Conservation (phyloP, 2,888 invertebrate species). For the Andrena marginata region DNA sequence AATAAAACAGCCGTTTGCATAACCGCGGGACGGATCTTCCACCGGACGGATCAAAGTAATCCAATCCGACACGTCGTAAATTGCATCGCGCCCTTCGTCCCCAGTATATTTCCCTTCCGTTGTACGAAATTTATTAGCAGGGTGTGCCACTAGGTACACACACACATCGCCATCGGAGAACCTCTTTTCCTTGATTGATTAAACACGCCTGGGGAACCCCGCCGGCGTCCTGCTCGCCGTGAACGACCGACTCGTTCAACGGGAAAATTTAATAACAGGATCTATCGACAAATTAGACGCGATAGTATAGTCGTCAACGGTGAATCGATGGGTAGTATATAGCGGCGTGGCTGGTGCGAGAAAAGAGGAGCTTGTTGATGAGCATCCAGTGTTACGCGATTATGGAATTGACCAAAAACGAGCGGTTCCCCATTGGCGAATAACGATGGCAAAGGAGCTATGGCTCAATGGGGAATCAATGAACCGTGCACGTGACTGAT, state of each 20-base stretch:
- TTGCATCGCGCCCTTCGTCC: slow-evolving; percentile 39
- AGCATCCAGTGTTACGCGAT: not conserved
- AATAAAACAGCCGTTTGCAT: slow-evolving; percentile 38
- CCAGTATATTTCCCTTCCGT: slow-evolving; percentile 27
- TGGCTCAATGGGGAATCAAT: slow-evolving; percentile 36
- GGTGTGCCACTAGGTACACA: slow-evolving; percentile 56
- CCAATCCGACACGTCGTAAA: slow-evolving; percentile 58
- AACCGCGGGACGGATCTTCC: slow-evolving; percentile 28
- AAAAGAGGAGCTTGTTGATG: not conserved
- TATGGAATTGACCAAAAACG: not conserved
- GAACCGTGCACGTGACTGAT: slow-evolving; percentile 29
- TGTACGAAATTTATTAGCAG: slow-evolving; percentile 60
- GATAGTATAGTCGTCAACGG: slow-evolving; percentile 1
- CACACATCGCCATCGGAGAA: slow-evolving; percentile 28
- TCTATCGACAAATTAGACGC: slow-evolving; percentile 32
- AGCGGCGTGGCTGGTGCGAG: not conserved
- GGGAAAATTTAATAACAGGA: slow-evolving; percentile 40
- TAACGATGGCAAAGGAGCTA: slow-evolving; percentile 17
- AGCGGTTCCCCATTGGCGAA: not conserved
- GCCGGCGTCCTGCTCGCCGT: slow-evolving; percentile 18
- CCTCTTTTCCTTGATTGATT: slow-evolving; percentile 59
- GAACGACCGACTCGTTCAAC: slow-evolving; percentile 16
- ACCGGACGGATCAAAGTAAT: slow-evolving; percentile 48
- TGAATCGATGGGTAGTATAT: slow-evolving; percentile 12
- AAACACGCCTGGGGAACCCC: slow-evolving; percentile 42